phyloP scores from a whole-genome alignment of 2,888 invertebrate genomes.

The Buathra laborator region DNA sequence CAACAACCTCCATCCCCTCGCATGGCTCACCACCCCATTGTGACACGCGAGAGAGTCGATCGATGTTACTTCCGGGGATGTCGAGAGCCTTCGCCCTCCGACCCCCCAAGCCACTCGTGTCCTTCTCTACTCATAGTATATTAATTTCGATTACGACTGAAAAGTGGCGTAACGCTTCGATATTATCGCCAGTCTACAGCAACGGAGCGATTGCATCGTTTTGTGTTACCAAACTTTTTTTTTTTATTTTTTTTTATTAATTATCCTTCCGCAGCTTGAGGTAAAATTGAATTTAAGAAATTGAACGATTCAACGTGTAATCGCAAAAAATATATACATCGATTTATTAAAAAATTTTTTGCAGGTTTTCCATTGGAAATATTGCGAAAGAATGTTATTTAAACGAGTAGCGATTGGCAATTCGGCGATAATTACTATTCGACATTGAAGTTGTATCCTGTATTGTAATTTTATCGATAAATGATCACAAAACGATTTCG shows the following conservation, averaged over 20 bases:
- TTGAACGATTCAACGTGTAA: too few relatives aligned
- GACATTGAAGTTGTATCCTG: too few relatives aligned
- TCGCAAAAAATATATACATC: too few relatives aligned
- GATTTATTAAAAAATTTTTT: too few relatives aligned
- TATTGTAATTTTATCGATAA: too few relatives aligned
- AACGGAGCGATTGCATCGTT: neutral
- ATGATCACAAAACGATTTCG: too few relatives aligned
- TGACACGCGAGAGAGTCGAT: slow-evolving; percentile 6
- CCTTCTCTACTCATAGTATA: neutral
- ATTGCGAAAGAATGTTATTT: too few relatives aligned
- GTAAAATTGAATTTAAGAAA: neutral
- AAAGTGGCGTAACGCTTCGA: slow-evolving; percentile 1
- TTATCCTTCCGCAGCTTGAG: neutral
- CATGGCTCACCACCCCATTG: neutral
- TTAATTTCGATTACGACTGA: neutral
- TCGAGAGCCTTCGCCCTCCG: neutral
- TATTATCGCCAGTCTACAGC: neutral
- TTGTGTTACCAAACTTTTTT: neutral
- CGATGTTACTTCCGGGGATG: slow-evolving; percentile 1
- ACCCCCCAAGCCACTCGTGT: neutral
- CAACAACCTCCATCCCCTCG: slow-evolving; percentile 2
- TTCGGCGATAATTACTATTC: too few relatives aligned
- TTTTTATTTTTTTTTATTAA: neutral
- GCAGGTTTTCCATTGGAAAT: too few relatives aligned
- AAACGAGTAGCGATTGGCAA: too few relatives aligned